Evolutionary conservation across 2,888 invertebrate species (phyloP).

Genomic region (Eubasilissa splendida): DNA sequence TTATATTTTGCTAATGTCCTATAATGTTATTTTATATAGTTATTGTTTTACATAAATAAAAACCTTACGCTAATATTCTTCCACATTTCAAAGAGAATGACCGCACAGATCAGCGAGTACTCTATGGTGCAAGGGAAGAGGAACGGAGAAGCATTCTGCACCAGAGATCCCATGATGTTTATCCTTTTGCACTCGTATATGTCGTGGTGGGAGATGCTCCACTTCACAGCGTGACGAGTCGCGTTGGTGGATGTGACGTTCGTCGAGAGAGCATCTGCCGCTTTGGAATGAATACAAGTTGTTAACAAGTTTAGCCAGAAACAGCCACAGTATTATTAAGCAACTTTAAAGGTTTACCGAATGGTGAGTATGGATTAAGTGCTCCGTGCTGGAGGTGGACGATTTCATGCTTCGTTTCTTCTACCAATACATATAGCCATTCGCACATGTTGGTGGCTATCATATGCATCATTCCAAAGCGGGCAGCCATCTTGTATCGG

Average conservation of each 20-base stretch:
- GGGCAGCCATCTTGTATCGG: conserved; percentile 80
- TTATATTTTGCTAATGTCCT: too few species aligned
- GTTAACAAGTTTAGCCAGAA: too few species aligned
- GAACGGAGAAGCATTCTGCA: conserved; percentile 83
- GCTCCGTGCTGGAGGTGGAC: conserved; percentile 75
- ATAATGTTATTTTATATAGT: background rate
- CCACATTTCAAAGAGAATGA: conserved; percentile 93
- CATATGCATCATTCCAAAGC: conserved; percentile 96
- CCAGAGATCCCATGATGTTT: conserved; percentile 80
- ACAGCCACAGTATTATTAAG: background rate
- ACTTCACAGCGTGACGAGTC: background rate
- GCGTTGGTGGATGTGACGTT: conserved; percentile 12
- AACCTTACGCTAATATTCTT: conserved; percentile 76
- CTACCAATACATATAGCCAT: conserved; percentile 90
- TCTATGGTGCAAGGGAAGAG: conserved; percentile 92
- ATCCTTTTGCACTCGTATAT: conserved; percentile 72
- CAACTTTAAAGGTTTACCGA: background rate
- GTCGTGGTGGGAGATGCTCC: conserved; percentile 39
- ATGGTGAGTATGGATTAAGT: background rate
- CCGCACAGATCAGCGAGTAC: conserved; percentile 92
- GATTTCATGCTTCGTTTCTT: conserved; percentile 92
- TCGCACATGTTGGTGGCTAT: conserved; percentile 94
- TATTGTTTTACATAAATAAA: background rate
- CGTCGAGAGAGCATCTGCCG: background rate
- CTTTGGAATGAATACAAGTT: background rate